Percentiles rank a stretch among this genome's conserved stretches.
These are phyloP conservation scores for Herminia tarsipennalis DNA, from an alignment of 2,888 invertebrate genomes.

Conservation along the genomic window DNA sequence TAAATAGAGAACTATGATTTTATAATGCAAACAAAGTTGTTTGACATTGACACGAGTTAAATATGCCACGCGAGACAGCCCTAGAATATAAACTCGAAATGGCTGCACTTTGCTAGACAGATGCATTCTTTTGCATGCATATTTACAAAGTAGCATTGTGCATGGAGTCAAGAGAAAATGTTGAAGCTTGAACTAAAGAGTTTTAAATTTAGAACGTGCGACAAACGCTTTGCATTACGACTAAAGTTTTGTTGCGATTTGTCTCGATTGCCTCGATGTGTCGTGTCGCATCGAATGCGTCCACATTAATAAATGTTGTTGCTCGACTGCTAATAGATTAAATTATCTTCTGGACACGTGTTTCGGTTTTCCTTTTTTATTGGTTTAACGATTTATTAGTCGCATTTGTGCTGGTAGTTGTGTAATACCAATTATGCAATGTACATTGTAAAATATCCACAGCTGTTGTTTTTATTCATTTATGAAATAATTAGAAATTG, in stretches of 20 bases:
- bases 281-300: conserved; percentile 18
- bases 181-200: conserved; percentile 53
- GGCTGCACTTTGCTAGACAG: conserved; percentile 35
- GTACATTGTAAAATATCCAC: no score
- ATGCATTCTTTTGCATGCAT: conserved; percentile 33
- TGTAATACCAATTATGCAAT: background rate
- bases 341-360: conserved; percentile 7
- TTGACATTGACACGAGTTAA: conserved; percentile 41
- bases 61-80: conserved; percentile 20
- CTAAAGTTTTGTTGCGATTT: conserved; percentile 30
- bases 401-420: background rate
- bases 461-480: no score
- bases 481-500: no score
- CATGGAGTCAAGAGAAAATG: conserved; percentile 53
- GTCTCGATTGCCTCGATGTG: conserved; percentile 30
- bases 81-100: conserved; percentile 46
- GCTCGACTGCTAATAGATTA: conserved; percentile 11
- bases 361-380: background rate
- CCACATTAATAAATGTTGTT: conserved; percentile 17
- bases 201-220: conserved; percentile 54
- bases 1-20: no score
- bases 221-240: conserved; percentile 38
- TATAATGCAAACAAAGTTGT: conserved; percentile 31
- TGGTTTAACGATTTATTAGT: conserved; percentile 3
- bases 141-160: conserved; percentile 45